A percentile compares a stretch with the other conserved stretches of the same genome.
Conservation (phyloP, 2,888 invertebrate species). For the Aleiodes testaceus region DNA sequence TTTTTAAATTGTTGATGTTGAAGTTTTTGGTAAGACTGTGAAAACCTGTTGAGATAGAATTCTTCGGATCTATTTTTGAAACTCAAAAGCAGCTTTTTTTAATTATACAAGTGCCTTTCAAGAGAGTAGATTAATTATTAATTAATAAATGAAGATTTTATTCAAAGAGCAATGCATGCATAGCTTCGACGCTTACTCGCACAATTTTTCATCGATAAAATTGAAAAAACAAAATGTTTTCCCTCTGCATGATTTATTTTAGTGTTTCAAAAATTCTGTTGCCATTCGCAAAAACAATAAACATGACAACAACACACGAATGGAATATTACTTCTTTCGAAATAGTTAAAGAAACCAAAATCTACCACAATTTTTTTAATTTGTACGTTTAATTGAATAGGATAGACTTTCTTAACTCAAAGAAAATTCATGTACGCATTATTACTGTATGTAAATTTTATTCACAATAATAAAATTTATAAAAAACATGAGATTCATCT, state of each 20-base stretch:
- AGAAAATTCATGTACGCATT: conserved; percentile 20
- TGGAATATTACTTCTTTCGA: conserved; percentile 40
- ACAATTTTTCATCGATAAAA: too few species aligned
- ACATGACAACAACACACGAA: conserved; percentile 24
- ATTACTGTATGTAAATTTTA: conserved; percentile 31
- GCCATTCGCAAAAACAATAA: conserved; percentile 40
- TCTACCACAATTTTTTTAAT: background rate
- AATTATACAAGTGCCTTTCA: too few species aligned
- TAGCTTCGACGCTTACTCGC: too few species aligned
- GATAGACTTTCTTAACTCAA: background rate
- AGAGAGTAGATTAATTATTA: too few species aligned
- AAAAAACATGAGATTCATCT: conserved; percentile 37
- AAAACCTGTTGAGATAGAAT: too few species aligned
- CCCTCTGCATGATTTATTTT: background rate
- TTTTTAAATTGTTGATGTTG: background rate
- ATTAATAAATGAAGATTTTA: too few species aligned
- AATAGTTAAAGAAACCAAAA: conserved; percentile 18
- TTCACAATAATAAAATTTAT: conserved; percentile 15
- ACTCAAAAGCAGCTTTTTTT: too few species aligned
- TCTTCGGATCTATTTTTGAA: too few species aligned
- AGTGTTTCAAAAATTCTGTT: background rate
- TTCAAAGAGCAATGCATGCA: too few species aligned
- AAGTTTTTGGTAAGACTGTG: background rate
- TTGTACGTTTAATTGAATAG: background rate
- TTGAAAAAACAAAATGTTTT: too few species aligned